Base-by-base conservation (phyloP, 2,888 invertebrate species). In the Dexiosoma caninum region DNA sequence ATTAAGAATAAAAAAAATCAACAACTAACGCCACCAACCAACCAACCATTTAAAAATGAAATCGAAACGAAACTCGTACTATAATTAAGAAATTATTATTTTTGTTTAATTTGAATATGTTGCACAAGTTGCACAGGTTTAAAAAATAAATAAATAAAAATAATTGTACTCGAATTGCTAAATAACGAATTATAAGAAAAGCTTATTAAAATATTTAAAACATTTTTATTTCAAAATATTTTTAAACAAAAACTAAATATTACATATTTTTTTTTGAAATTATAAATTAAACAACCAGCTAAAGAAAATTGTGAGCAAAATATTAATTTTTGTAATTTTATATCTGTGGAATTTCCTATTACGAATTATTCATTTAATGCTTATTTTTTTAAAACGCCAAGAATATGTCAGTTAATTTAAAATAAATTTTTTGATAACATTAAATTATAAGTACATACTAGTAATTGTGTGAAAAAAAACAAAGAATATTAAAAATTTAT, bases 1-100 rank as follows among this genome's bases (percentile, higher is more conserved):
- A 81, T 59, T 57, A 37, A n/a, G 51, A 74, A 67, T 69, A 35
- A 35, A 32, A 53, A 30, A 35, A 77, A 74, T 42, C 51, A 71
- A 66, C 55, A 81, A 81, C 72, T 67, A 72, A 67, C 12, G 72
- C 77, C 77, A 81, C 81, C 66, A 80, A 60, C 60, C 66, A 80
- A 60, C 60, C 35, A 75, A 78, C 37, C 71, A 77, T 49, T 59
- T 16, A 51, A 55, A 42, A n/a, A 57, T 12, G 44, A 70, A 51
- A 75, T 35, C 14, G 42, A 60, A 81, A 57, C n/a, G 16, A 72
- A 81, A 77, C 64, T 71, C 66, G 42, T 80, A 67, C 53, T 76
- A 60, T 42, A 55, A 35, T 66, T 78, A 67, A 71, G 57, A 42
- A 55, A 53, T 71, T 66, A 55, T 71, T 71, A 6, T 8, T 70